A percentile compares a stretch with the other conserved stretches of the same genome.
phyloP scores from a whole-genome alignment of 2,797 vertebrate species.

The Prunella strophiata region DNA sequence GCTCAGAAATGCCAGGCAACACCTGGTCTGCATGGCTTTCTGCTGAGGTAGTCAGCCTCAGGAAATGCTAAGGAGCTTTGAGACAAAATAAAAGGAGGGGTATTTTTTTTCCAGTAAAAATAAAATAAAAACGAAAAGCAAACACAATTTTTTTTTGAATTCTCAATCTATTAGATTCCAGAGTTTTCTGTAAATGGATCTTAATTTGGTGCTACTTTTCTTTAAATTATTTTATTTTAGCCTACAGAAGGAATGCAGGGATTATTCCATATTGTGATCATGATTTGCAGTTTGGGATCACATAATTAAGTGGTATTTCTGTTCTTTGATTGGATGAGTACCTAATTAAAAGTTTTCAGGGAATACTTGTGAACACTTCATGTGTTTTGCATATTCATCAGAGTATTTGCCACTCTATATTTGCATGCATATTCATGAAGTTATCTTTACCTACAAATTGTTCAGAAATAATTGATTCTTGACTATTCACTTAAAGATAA shows the following conservation, averaged over 20 bases:
- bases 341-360: slow-evolving; percentile 21
- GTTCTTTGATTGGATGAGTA: not conserved
- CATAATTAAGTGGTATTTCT: not conserved
- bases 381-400: slow-evolving; percentile 4
- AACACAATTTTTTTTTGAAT: not conserved
- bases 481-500: not conserved
- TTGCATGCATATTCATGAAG: not conserved
- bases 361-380: not conserved
- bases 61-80: not conserved
- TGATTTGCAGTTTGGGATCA: not conserved
- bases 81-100: accelerated
- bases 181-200: not conserved
- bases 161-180: accelerated
- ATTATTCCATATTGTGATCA: not conserved
- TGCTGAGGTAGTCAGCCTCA: not conserved
- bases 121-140: not conserved
- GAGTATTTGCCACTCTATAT: not conserved
- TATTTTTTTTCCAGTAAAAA: not conserved
- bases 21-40: not conserved
- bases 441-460: not conserved
- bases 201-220: not conserved
- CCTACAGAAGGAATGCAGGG: not conserved
- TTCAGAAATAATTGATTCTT: not conserved
- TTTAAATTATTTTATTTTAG: not conserved
- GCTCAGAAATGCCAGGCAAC: not conserved